These are phyloP conservation scores for Lasiommata megera DNA, from an alignment of 2,888 invertebrate species.

Conservation along the genomic window DNA sequence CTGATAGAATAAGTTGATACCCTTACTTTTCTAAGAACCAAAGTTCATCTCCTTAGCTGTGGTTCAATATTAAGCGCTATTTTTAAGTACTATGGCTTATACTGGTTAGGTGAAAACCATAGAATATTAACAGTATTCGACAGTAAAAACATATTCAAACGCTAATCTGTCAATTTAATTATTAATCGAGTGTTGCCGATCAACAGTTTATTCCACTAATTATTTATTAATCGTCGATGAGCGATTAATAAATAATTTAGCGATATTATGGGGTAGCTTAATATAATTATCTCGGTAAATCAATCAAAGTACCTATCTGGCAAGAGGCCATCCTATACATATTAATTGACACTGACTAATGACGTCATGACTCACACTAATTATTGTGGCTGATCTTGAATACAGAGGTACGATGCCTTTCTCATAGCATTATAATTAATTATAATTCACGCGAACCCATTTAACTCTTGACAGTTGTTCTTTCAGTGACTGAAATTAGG, in stretches of 20 bases:
- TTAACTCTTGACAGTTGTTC: background rate
- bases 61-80: too few species aligned
- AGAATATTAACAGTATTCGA: too few species aligned
- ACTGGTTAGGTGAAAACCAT: too few species aligned
- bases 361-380: conserved; percentile 26
- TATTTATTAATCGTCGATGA: background rate
- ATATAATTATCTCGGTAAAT: conserved; percentile 8
- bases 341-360: conserved; percentile 33
- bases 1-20: too few species aligned
- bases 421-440: conserved; percentile 25
- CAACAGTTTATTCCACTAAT: background rate
- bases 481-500: background rate
- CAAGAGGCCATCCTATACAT: conserved; percentile 26
- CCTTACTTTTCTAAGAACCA: too few species aligned
- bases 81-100: too few species aligned
- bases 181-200: background rate
- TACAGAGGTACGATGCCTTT: conserved; percentile 20
- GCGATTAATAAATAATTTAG: background rate
- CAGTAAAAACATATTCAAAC: background rate
- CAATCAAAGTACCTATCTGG: conserved; percentile 17
- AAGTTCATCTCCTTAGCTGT: too few species aligned
- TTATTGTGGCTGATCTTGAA: conserved; percentile 29
- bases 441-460: background rate
- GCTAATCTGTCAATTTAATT: background rate
- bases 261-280: background rate